These are phyloP conservation scores for Macrosoma leucophasiata DNA, from an alignment of 2,888 invertebrate genomes.

Conservation along the genomic window DNA sequence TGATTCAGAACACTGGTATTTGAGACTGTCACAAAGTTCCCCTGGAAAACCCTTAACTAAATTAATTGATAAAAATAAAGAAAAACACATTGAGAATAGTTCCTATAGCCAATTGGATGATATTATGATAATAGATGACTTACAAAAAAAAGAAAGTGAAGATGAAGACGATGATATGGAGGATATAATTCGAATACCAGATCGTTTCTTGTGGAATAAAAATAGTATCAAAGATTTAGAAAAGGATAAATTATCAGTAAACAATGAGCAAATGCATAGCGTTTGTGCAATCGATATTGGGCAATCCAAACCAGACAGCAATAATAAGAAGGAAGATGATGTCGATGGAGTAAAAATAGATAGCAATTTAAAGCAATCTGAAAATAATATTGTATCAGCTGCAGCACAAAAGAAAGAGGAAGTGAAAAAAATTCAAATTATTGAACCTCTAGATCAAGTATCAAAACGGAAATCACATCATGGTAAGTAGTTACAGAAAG, in stretches of 20 bases:
- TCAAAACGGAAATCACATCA: constrained; percentile 32
- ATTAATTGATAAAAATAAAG: constrained; percentile 26
- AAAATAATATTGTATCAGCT: constrained; percentile 10
- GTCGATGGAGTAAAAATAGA: constrained; percentile 11
- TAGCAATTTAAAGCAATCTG: constrained; percentile 25
- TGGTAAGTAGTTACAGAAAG: constrained; percentile 27
- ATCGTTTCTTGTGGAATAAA: too few species aligned
- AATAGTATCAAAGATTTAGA: constrained; percentile 5
- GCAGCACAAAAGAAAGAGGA: constrained; percentile 21
- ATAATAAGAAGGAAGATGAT: constrained; percentile 24
- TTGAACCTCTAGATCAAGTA: constrained; percentile 39
- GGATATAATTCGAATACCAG: constrained; percentile 48
- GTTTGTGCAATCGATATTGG: too few species aligned
- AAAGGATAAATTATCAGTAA: too few species aligned
- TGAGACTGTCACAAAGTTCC: constrained; percentile 70
- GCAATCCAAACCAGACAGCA: too few species aligned
- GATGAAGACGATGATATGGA: constrained; percentile 43
- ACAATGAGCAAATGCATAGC: too few species aligned
- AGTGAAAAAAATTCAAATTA: constrained; percentile 44
- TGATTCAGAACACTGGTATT: constrained; percentile 68
- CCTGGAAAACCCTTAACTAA: constrained; percentile 52
- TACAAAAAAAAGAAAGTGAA: constrained; percentile 28
- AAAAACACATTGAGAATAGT: constrained; percentile 38
- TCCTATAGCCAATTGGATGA: constrained; percentile 63
- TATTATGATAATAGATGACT: constrained; percentile 29